phyloP scores from a whole-genome alignment of 2,113 vertebrate genomes.

The Hipposideros armiger region DNA sequence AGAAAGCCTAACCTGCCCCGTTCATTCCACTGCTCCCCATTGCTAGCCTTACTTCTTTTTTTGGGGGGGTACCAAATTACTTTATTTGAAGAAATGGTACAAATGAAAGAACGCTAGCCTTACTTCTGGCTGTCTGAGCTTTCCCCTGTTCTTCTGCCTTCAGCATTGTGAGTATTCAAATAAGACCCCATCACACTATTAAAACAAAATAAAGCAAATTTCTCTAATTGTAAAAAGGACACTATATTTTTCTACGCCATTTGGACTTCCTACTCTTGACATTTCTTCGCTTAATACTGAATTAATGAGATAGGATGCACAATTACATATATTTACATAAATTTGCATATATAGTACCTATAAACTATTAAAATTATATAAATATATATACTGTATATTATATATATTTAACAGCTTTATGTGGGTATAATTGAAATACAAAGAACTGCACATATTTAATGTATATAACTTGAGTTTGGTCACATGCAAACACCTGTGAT shows the following conservation, averaged over 20 bases:
- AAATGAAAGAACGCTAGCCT: not conserved
- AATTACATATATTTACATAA: not conserved
- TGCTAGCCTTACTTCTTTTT: not conserved
- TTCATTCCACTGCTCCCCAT: not conserved
- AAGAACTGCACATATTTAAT: not conserved
- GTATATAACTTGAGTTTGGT: not conserved
- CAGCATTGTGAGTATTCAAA: not conserved
- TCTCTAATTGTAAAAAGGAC: not conserved
- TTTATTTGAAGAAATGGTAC: too few species aligned
- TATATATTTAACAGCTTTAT: not conserved
- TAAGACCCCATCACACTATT: not conserved
- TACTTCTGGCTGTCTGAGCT: not conserved
- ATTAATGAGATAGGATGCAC: not conserved
- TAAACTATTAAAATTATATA: not conserved
- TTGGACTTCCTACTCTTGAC: not conserved
- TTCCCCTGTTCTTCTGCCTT: not conserved
- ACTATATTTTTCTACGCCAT: not conserved
- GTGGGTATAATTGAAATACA: not conserved
- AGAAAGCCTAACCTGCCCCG: not conserved
- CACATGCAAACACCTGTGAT: not conserved
- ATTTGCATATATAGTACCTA: not conserved
- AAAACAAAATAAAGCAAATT: not conserved
- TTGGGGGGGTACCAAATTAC: too few species aligned
- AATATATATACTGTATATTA: not conserved
- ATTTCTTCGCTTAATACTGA: not conserved